phyloP scores from a whole-genome alignment of 2,888 invertebrate genomes.

The Dichetophora obliterata region DNA sequence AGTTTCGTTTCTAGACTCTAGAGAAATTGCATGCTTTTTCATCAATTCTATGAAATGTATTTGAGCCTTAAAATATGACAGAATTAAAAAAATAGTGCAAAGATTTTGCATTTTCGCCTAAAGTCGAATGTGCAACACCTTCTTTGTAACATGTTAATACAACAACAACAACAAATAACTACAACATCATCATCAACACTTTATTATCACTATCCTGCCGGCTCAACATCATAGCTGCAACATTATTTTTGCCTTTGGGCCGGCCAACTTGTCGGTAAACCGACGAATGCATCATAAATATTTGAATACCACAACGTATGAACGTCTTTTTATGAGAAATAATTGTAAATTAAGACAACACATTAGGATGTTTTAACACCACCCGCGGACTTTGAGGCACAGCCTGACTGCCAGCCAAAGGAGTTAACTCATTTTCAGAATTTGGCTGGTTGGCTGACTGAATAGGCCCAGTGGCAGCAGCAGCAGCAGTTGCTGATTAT shows the following conservation, averaged over 20 bases:
- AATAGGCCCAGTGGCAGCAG: neutral
- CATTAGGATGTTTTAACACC: slow-evolving; percentile 19
- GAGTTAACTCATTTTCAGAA: neutral
- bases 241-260: neutral
- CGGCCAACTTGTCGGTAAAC: neutral
- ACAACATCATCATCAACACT: neutral
- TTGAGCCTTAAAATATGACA: too few relatives aligned
- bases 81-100: too few relatives aligned
- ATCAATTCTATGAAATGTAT: too few relatives aligned
- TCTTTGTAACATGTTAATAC: neutral
- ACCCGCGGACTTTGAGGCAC: neutral
- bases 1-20: too few relatives aligned
- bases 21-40: too few relatives aligned
- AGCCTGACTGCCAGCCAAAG: neutral
- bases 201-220: too few relatives aligned
- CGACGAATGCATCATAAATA: neutral
- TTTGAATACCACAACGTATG: neutral
- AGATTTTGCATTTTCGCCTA: too few relatives aligned
- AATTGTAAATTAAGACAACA: slow-evolving; percentile 37
- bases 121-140: too few relatives aligned
- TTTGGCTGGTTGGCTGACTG: neutral
- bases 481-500: neutral
- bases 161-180: neutral
- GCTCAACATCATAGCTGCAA: neutral
- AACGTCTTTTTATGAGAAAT: slow-evolving; percentile 27